Evolutionary conservation across 2,797 vertebrate genomes (phyloP).

Genomic region (Telmatherina bonti): DNA sequence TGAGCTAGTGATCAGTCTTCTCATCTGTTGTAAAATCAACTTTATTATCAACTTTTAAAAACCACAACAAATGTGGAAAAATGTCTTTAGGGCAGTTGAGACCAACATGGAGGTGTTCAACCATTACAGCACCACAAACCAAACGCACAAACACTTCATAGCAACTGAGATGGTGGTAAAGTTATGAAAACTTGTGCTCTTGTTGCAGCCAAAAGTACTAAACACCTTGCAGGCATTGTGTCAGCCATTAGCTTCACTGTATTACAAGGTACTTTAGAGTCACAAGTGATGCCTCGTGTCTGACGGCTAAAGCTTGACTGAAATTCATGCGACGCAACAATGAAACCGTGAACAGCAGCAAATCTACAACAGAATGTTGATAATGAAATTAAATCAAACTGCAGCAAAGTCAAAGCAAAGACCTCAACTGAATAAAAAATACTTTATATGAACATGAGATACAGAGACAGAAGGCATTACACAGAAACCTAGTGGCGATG

Average conservation of each 20-base stretch:
- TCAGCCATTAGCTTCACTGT: neutral
- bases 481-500: neutral
- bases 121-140: no score
- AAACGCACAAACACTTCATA: no score
- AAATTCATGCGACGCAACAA: neutral
- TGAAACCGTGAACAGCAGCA: neutral
- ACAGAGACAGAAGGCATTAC: no score
- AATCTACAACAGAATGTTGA: neutral
- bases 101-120: no score
- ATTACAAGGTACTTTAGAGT: neutral
- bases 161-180: no score
- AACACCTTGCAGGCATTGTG: neutral
- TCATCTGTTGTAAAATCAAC: no score
- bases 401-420: neutral
- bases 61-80: no score
- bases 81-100: no score
- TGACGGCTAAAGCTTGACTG: neutral
- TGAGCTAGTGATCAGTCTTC: no score
- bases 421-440: neutral
- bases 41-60: no score
- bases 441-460: neutral
- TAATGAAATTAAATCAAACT: neutral
- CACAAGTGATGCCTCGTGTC: neutral
- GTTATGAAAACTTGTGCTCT: no score
- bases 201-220: neutral